Evolutionary conservation across 2,888 invertebrate genomes (phyloP), one percentile per base, ranked within the genome.

Genomic region (Actias luna): DNA sequence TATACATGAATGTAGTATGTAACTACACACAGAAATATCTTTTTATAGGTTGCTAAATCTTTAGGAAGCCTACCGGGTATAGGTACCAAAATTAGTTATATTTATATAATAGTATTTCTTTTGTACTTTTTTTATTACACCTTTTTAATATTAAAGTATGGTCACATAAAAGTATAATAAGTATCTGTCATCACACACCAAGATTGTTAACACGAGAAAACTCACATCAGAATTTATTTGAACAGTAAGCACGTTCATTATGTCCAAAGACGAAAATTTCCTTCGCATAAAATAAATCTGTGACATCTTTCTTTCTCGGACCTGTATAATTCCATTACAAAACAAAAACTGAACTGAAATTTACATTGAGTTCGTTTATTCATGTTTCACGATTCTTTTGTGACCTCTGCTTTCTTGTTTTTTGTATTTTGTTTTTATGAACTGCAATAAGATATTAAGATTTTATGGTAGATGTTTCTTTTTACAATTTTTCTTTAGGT

Each of bases 331-430:
- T 58, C 35, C 52, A 61, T 63, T 63, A 62, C 61, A 35, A 31
- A 60, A 60, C 62, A 58, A 62, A 55, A 63, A 63, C 62, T 65
- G 63, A 62, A 14, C 62, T 36, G 62, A 62, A 62, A 62, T 65
- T 65, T 60, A 61, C 63, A 65, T 63, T 36, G 60, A 61, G 59
- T 62, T 63, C 57, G 65, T 52, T 63, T 63, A 61, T 64, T 64
- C 46, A 64, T 64, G 50, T 63, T 64, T 58, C 58, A 61, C 61
- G 60, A 64, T 57, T 39, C 58, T 58, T 60, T 58, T 61, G 64
- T 61, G 64, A 64, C 64, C 58, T 63, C 27, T 63, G 55, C 29
- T 27, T 55, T 63, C 59, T 63, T 59, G 59, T 63, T 59, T 60
- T 61, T 64, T 61, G 46, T 64, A 61, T 50, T 64, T 64, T 64